Percentiles rank a stretch among this genome's conserved stretches.
Evolutionary conservation across 2,797 vertebrate genomes (phyloP).

Genomic region (Philypnodon macrostomus): DNA sequence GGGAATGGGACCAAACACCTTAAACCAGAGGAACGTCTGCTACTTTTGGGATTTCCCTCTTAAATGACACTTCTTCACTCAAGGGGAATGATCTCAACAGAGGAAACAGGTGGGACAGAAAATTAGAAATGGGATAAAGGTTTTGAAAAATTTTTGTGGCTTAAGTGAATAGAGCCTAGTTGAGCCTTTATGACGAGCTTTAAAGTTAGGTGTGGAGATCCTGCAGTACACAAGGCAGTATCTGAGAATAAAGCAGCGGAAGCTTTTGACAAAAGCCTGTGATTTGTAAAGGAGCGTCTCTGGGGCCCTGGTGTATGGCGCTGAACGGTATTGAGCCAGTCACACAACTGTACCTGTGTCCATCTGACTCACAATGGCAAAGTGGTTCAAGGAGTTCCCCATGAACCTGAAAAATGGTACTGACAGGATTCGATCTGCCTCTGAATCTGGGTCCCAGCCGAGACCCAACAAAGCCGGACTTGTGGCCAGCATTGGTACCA

Average conservation of each 20-base stretch:
- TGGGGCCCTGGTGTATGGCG: conserved; percentile 60
- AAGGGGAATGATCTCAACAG: conserved; percentile 50
- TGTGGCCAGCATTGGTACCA: conserved; percentile 65
- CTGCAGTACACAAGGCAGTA: conserved; percentile 21
- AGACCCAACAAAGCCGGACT: conserved; percentile 64
- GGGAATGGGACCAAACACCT: conserved; percentile 69
- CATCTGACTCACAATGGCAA: conserved; percentile 59
- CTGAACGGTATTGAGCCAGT: conserved; percentile 41
- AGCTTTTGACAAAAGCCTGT: conserved; percentile 59
- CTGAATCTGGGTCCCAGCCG: conserved; percentile 73
- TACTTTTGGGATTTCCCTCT: conserved; percentile 54
- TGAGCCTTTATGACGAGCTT: conserved; percentile 34
- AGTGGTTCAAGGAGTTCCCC: conserved; percentile 86
- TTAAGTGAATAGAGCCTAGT: conserved; percentile 7
- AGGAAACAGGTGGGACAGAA: conserved; percentile 37
- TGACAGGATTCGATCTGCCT: conserved; percentile 80
- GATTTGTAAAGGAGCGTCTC: conserved; percentile 66
- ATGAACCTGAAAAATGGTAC: conserved; percentile 78
- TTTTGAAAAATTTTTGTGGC: neutral
- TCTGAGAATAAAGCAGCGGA: conserved; percentile 60
- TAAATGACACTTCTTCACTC: conserved; percentile 47
- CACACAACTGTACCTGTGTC: conserved; percentile 42
- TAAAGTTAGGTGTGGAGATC: conserved; percentile 29
- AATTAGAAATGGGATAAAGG: conserved; percentile 62
- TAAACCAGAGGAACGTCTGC: conserved; percentile 52